phyloP scores from a whole-genome alignment of 1,140 invertebrate genomes.

The Leptoteleia sp. region DNA sequence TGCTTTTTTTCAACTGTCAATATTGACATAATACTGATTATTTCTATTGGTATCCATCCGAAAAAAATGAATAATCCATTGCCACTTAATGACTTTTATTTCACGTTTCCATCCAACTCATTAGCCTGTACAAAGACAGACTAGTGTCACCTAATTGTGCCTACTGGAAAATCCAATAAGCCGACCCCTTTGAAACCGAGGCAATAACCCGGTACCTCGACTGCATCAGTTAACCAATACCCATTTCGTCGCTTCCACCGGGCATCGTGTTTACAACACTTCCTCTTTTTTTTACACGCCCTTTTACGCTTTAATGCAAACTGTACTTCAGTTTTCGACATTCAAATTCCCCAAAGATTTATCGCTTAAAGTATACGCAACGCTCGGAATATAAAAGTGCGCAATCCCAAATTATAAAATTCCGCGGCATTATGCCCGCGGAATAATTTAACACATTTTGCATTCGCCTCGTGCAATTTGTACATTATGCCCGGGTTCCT shows the following conservation, averaged over 20 bases:
- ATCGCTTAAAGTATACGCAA: no score
- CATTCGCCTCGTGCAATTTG: no score
- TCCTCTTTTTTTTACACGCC: constrained; percentile 19
- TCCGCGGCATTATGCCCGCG: no score
- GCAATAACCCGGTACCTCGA: constrained; percentile 34
- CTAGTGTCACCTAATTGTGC: constrained; percentile 46
- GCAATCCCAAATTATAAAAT: no score
- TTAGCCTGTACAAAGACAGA: constrained; percentile 47
- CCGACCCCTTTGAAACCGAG: constrained; percentile 30
- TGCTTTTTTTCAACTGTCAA: no score
- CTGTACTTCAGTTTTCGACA: constrained; percentile 22
- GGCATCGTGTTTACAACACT: constrained; percentile 13
- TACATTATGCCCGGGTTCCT: no score
- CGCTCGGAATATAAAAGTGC: no score
- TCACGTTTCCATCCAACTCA: constrained; percentile 31
- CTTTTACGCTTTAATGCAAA: constrained; percentile 21
- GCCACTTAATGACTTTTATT: constrained; percentile 29
- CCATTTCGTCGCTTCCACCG: constrained; percentile 19
- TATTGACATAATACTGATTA: no score
- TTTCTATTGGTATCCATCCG: background rate
- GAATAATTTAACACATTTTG: no score
- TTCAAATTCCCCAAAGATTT: constrained; percentile 5
- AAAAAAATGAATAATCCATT: constrained; percentile 34
- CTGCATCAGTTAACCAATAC: constrained; percentile 30
- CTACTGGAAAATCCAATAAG: constrained; percentile 39